Evolutionary conservation across 2,888 invertebrate genomes (phyloP).

Genomic region (Eupithecia dodoneata): DNA sequence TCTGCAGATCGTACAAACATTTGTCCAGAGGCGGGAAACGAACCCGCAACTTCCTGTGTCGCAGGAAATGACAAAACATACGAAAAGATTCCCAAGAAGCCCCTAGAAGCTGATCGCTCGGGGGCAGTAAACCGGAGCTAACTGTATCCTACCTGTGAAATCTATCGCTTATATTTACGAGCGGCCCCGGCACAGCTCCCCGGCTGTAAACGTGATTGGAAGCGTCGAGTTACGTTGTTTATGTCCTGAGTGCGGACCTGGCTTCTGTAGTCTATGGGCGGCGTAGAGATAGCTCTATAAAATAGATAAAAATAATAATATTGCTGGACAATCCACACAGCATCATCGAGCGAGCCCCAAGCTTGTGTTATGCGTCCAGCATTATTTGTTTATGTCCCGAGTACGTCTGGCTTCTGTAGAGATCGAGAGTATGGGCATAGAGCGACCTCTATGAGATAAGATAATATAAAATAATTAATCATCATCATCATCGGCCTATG

Average conservation of each 20-base stretch:
- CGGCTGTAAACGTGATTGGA: constrained; percentile 76
- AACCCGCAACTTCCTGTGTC: too few species aligned
- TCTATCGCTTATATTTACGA: constrained; percentile 78
- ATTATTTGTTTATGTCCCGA: constrained; percentile 53
- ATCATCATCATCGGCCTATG: too few species aligned
- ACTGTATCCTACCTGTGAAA: constrained; percentile 52
- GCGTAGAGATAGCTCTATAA: constrained; percentile 66
- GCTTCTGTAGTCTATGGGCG: constrained; percentile 1
- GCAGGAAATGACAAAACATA: too few species aligned
- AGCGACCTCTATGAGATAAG: neutral
- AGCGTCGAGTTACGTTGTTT: constrained; percentile 72
- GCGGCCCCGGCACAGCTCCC: constrained; percentile 69
- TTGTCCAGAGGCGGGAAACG: too few species aligned
- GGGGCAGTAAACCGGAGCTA: constrained; percentile 22
- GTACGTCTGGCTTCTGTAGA: constrained; percentile 40
- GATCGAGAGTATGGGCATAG: constrained; percentile 58
- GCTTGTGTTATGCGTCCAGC: too few species aligned
- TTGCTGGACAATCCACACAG: too few species aligned
- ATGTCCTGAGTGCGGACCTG: constrained; percentile 42
- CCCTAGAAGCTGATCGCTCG: neutral
- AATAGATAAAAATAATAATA: too few species aligned
- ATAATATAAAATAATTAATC: too few species aligned
- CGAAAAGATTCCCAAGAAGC: too few species aligned
- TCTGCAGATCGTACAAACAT: too few species aligned
- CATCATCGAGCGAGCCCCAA: too few species aligned